phyloP scores from a whole-genome alignment of 2,797 vertebrate species.

The Melanotaenia pygmaea region DNA sequence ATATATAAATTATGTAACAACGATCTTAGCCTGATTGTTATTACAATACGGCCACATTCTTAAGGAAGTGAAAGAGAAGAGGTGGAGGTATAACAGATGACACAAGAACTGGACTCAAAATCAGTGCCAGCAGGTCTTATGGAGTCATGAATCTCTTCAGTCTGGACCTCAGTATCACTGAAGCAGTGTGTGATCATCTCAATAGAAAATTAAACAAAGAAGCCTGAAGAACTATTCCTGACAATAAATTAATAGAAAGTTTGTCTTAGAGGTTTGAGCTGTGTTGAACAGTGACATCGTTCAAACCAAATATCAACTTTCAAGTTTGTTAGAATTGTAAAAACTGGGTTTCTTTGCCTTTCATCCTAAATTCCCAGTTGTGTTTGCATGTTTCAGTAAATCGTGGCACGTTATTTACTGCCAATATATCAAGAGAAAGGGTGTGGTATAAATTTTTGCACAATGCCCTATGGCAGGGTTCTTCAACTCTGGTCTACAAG shows the following conservation, averaged over 20 bases:
- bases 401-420: too few relatives aligned
- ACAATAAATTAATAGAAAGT: neutral
- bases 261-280: too few relatives aligned
- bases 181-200: neutral
- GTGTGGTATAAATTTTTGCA: too few relatives aligned
- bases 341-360: neutral
- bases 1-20: too few relatives aligned
- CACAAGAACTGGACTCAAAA: neutral
- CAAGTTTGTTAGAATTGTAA: neutral
- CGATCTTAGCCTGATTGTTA: neutral
- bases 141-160: neutral
- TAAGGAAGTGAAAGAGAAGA: neutral
- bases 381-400: too few relatives aligned
- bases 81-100: neutral
- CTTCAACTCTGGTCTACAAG: too few relatives aligned
- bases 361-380: too few relatives aligned
- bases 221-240: neutral
- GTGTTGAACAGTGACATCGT: neutral
- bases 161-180: neutral
- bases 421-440: too few relatives aligned
- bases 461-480: too few relatives aligned
- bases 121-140: neutral
- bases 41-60: neutral
- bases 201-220: neutral
- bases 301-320: neutral